Conservation (phyloP, 2,797 vertebrate species). For the Decapterus maruadsi region DNA sequence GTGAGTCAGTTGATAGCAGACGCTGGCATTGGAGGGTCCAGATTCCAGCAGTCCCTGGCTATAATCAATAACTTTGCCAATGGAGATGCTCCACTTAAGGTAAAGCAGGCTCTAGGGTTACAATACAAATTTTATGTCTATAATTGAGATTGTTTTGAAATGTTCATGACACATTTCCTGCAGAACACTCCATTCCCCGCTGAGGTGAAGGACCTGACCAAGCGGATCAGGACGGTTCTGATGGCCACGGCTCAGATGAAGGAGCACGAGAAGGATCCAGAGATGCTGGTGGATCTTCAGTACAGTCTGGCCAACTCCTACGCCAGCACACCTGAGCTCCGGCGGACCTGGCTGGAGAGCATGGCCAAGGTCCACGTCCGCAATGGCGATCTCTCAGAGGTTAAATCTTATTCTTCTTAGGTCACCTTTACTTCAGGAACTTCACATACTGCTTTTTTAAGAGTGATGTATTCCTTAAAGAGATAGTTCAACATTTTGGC, state of each 20-base stretch:
- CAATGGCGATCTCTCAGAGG: slow-evolving; percentile 98
- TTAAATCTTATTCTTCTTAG: slow-evolving; percentile 40
- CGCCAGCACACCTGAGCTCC: slow-evolving; percentile 96
- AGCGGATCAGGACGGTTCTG: slow-evolving; percentile 95
- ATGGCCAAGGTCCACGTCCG: slow-evolving; percentile 98
- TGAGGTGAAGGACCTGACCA: slow-evolving; percentile 98
- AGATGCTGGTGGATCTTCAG: slow-evolving; percentile 99
- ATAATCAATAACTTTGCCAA: slow-evolving; percentile 99
- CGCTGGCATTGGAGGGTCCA: slow-evolving; percentile 95
- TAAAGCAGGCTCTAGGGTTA: slow-evolving; percentile 49
- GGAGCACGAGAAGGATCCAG: slow-evolving; percentile 97
- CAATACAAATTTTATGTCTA: background rate
- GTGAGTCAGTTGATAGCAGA: slow-evolving; percentile 98
- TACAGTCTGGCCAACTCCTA: slow-evolving; percentile 99
- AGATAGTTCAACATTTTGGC: too few species aligned
- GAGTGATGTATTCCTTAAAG: background rate
- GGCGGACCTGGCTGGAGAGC: slow-evolving; percentile 98
- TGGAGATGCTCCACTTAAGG: slow-evolving; percentile 96
- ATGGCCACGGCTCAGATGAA: slow-evolving; percentile 99
- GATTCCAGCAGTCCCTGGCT: slow-evolving; percentile 97
- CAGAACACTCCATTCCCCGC: slow-evolving; percentile 96
- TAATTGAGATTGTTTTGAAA: background rate
- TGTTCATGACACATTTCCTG: background rate
- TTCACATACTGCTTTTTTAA: background rate
- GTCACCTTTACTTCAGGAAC: background rate